Evolutionary conservation across 1,140 invertebrate species (phyloP).

Genomic region (Nebria ingens): DNA sequence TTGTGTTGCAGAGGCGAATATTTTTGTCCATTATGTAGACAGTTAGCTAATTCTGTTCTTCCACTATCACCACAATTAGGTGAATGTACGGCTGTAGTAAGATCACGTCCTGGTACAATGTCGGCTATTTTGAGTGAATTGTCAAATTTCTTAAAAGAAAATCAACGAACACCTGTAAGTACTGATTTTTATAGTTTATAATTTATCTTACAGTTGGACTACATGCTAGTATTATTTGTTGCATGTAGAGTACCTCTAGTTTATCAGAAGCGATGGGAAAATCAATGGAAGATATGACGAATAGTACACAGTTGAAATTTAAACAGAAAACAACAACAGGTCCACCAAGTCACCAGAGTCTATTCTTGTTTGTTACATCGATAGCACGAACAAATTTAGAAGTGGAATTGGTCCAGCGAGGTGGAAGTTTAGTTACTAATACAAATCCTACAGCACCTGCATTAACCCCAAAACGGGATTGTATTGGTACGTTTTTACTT

Average conservation of each 20-base stretch:
- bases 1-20: conserved; percentile 75
- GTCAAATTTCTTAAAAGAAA: conserved; percentile 54
- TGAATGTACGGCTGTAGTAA: conserved; percentile 51
- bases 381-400: conserved; percentile 88
- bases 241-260: conserved; percentile 45
- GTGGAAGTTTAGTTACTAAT: conserved; percentile 56
- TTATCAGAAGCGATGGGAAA: conserved; percentile 69
- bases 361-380: conserved; percentile 83
- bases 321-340: conserved; percentile 42
- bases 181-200: conserved; percentile 1
- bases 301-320: conserved; percentile 57
- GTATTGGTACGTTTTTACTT: conserved; percentile 70
- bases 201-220: conserved; percentile 12
- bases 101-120: conserved; percentile 43
- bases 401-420: conserved; percentile 79
- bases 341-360: conserved; percentile 56
- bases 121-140: conserved; percentile 46
- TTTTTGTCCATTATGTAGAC: conserved; percentile 85
- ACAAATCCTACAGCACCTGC: conserved; percentile 44
- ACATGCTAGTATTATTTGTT: conserved; percentile 12
- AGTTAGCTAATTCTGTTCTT: conserved; percentile 85
- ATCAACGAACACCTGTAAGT: conserved; percentile 51
- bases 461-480: conserved; percentile 68
- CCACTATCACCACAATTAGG: conserved; percentile 75
- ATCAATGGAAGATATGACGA: conserved; percentile 90